Conservation (phyloP, 2,888 invertebrate species). For the Epicampocera succincta region DNA sequence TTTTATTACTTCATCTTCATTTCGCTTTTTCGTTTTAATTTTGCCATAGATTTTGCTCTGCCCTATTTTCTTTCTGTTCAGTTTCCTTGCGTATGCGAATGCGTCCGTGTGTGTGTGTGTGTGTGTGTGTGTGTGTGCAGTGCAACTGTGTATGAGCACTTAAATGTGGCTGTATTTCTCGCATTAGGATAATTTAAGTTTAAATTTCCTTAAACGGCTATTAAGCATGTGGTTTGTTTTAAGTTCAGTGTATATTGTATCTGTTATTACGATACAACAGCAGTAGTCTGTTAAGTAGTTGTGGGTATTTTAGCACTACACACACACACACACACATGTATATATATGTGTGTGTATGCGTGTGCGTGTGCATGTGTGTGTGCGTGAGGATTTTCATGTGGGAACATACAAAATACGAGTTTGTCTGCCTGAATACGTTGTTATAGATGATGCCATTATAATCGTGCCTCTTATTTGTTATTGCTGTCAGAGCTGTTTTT, state of each 20-base stretch:
- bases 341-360: constrained; percentile 15
- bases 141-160: not conserved
- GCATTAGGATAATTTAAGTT: constrained; percentile 72
- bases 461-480: constrained; percentile 57
- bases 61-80: constrained; percentile 12
- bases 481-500: constrained; percentile 27
- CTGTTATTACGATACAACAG: constrained; percentile 45
- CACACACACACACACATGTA: too few relatives aligned
- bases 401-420: not conserved
- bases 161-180: constrained; percentile 68
- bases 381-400: constrained; percentile 20
- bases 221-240: constrained; percentile 70
- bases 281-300: not conserved
- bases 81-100: not conserved
- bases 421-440: constrained; percentile 65
- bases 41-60: constrained; percentile 18
- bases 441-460: constrained; percentile 56
- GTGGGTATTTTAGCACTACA: not conserved
- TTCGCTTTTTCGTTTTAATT: constrained; percentile 23
- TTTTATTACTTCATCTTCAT: constrained; percentile 37
- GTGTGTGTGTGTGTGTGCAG: not conserved
- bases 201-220: constrained; percentile 75
- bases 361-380: too few relatives aligned
- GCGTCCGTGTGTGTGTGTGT: not conserved
- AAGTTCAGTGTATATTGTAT: constrained; percentile 69